Evolutionary conservation across 2,888 invertebrate species (phyloP).

Genomic region (Electrophaes corylata): DNA sequence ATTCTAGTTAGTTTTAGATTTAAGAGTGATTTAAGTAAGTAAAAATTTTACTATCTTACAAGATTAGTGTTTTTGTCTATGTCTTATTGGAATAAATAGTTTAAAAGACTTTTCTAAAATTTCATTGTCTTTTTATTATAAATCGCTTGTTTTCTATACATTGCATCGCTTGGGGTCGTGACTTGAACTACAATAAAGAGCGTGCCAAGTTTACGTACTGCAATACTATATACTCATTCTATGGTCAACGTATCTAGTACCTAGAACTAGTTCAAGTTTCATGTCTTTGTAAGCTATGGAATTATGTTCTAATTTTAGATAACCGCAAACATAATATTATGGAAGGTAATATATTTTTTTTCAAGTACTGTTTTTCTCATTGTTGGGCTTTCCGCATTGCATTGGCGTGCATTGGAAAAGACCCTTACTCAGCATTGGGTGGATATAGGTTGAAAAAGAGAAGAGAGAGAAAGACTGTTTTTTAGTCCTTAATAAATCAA

Average conservation of each 20-base stretch:
- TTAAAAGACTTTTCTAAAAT: no score
- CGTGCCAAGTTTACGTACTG: slow-evolving; percentile 58
- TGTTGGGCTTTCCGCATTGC: no score
- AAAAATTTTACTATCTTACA: no score
- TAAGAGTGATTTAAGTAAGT: no score
- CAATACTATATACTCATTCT: slow-evolving; percentile 11
- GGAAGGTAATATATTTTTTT: no score
- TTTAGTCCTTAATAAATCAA: no score
- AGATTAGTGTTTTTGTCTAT: background rate
- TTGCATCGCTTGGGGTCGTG: slow-evolving; percentile 50
- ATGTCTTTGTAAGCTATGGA: slow-evolving; percentile 43
- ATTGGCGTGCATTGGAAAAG: no score
- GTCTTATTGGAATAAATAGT: background rate
- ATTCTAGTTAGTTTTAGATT: no score
- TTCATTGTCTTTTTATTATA: background rate
- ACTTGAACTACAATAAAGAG: slow-evolving; percentile 61
- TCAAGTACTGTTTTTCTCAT: no score
- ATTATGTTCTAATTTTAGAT: slow-evolving; percentile 10
- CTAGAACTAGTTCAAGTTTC: slow-evolving; percentile 65
- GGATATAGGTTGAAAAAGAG: no score
- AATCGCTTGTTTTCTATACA: slow-evolving; percentile 19
- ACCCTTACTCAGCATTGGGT: no score
- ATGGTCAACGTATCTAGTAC: slow-evolving; percentile 48
- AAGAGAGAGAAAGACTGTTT: no score
- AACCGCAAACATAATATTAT: background rate